Conservation (phyloP, 2,113 vertebrate species). For the Morone saxatilis region DNA sequence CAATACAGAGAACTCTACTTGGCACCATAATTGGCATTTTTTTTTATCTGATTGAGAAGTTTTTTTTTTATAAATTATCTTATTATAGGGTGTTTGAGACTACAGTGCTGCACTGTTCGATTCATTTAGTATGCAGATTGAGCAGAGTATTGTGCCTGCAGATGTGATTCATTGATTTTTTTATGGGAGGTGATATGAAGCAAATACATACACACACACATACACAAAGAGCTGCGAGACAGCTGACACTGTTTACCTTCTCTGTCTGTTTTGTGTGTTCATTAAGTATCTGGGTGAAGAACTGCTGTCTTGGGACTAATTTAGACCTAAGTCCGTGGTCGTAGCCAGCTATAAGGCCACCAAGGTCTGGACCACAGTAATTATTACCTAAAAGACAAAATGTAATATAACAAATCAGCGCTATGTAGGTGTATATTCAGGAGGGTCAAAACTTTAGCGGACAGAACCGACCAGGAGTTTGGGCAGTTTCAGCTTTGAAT, state of each 20-base stretch:
- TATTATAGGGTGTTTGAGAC: neutral
- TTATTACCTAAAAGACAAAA: no score
- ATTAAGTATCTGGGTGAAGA: neutral
- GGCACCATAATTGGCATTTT: neutral
- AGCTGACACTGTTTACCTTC: neutral
- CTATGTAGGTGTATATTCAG: no score
- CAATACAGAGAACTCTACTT: neutral
- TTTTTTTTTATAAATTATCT: neutral
- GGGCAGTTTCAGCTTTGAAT: no score
- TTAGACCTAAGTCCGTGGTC: neutral
- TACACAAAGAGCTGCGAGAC: neutral
- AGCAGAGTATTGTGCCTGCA: neutral
- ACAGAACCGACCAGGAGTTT: no score
- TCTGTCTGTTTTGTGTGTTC: neutral
- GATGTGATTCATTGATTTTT: conserved; percentile 16
- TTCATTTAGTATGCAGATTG: conserved; percentile 33
- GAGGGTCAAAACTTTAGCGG: no score
- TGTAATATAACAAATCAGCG: no score
- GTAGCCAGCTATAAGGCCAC: no score
- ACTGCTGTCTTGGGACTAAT: conserved; percentile 2
- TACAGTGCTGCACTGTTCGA: neutral
- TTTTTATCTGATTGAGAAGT: neutral
- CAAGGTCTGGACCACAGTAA: no score
- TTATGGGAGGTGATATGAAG: conserved; percentile 11
- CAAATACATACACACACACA: neutral